Percentiles rank a stretch among this genome's conserved stretches.
phyloP scores from a whole-genome alignment of 2,797 vertebrate genomes.

The Pagetopsis macropterus region DNA sequence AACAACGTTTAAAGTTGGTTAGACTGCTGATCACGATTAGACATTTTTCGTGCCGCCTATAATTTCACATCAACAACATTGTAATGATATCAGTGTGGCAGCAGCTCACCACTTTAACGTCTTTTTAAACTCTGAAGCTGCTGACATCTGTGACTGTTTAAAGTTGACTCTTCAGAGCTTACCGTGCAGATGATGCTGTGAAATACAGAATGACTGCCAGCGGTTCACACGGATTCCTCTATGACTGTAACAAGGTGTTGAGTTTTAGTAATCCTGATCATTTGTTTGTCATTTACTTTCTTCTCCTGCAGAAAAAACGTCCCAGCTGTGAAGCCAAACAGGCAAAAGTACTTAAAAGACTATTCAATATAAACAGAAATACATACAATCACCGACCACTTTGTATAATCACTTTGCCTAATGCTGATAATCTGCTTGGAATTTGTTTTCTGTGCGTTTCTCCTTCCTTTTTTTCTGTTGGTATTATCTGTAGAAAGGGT shows the following conservation, averaged over 20 bases:
- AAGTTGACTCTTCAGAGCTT: conserved; percentile 24
- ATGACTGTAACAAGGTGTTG: conserved; percentile 2
- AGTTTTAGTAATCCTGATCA: conserved; percentile 18
- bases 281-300: conserved; percentile 30
- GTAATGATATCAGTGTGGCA: conserved; percentile 30
- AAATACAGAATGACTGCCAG: conserved; percentile 45
- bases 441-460: not conserved
- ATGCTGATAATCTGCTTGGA: not conserved
- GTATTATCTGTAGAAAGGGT: conserved; percentile 11
- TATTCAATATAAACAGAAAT: not conserved
- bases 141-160: conserved; percentile 67
- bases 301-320: too few species aligned
- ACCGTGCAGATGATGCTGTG: conserved; percentile 30
- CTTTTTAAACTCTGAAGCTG: conserved; percentile 39
- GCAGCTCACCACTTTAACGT: conserved; percentile 30
- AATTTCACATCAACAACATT: not conserved
- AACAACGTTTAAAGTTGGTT: not conserved
- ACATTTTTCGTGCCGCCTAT: not conserved
- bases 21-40: not conserved
- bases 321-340: not conserved
- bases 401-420: not conserved
- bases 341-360: not conserved
- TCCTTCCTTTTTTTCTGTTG: not conserved
- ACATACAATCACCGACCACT: not conserved
- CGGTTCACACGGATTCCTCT: conserved; percentile 40